A percentile compares a stretch with the other conserved stretches of the same genome.
Conservation (phyloP, 2,797 vertebrate genomes). For the Gadopsis bispinosus region DNA sequence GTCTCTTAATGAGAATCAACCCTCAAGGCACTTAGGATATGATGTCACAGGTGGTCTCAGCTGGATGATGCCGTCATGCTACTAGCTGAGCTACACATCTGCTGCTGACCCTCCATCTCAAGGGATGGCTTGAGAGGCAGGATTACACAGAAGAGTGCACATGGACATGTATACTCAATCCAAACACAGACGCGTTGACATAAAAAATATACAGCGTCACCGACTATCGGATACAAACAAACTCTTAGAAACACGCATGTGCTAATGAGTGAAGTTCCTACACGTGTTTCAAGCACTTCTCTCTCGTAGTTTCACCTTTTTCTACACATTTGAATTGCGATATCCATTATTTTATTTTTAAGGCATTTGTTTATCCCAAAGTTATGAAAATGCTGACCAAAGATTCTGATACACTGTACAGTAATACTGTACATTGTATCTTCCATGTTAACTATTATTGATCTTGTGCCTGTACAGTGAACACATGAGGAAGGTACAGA, state of each 20-base stretch:
- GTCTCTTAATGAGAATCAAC: conserved; percentile 41
- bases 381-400: conserved; percentile 27
- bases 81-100: conserved; percentile 52
- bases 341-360: background rate
- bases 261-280: conserved; percentile 11
- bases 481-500: background rate
- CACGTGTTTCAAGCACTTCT: background rate
- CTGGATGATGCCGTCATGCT: conserved; percentile 64
- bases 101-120: conserved; percentile 38
- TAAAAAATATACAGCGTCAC: background rate
- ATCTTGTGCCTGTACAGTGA: background rate
- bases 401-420: background rate
- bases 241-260: background rate
- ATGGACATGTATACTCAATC: conserved; percentile 8
- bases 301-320: background rate
- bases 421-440: too few relatives aligned
- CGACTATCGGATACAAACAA: background rate
- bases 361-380: conserved; percentile 8
- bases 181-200: conserved; percentile 19
- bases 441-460: background rate
- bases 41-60: conserved; percentile 67
- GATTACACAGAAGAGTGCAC: conserved; percentile 40
- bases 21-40: conserved; percentile 32
- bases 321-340: background rate
- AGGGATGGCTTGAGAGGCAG: conserved; percentile 19